These are phyloP conservation scores for Heliconius eleuchia DNA, from an alignment of 1,140 invertebrate species.

Conservation along the genomic window DNA sequence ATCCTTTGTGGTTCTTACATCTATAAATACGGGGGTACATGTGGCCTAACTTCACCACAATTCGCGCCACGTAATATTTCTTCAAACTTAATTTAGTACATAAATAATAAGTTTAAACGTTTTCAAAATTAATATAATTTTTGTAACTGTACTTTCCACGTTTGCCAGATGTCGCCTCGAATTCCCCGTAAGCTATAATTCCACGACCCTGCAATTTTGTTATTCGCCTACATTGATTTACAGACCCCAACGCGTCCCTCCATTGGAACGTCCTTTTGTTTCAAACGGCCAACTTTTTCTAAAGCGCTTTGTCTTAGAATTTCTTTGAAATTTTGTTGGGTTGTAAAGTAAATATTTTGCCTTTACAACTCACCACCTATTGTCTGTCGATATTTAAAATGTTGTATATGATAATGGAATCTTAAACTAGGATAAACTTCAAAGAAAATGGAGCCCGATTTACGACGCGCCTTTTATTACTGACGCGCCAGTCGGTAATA, in stretches of 20 bases:
- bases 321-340: constrained; percentile 55
- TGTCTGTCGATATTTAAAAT: constrained; percentile 54
- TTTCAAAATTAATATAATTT: constrained; percentile 11
- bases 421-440: constrained; percentile 29
- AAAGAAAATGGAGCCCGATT: constrained; percentile 34
- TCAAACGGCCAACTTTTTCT: constrained; percentile 59
- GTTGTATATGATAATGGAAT: constrained; percentile 39
- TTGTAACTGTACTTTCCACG: constrained; percentile 12
- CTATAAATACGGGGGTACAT: too few relatives aligned
- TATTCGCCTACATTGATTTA: constrained; percentile 61
- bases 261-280: constrained; percentile 69
- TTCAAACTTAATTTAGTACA: neutral
- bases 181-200: constrained; percentile 45
- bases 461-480: constrained; percentile 35
- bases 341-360: constrained; percentile 68
- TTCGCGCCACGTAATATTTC: too few relatives aligned
- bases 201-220: constrained; percentile 51
- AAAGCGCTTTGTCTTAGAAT: constrained; percentile 65
- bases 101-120: neutral
- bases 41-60: too few relatives aligned
- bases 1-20: too few relatives aligned
- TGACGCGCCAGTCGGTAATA: constrained; percentile 21
- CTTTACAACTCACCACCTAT: constrained; percentile 53
- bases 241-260: constrained; percentile 50
- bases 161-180: constrained; percentile 41